Percentiles rank a stretch among this genome's conserved stretches.
Conservation (phyloP, 2,797 vertebrate species). For the Macropodus opercularis region DNA sequence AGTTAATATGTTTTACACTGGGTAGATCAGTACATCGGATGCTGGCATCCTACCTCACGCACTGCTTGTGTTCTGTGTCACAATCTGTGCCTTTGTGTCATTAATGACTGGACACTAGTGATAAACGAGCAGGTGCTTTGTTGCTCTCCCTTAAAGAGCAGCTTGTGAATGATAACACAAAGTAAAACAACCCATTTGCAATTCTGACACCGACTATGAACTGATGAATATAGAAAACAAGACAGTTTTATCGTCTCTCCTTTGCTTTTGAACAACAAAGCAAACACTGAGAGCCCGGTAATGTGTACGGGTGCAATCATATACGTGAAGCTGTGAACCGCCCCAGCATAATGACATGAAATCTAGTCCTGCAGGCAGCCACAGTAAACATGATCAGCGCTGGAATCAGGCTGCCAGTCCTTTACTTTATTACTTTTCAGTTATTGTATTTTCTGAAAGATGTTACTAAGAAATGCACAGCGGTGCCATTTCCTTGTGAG, state of each 20-base stretch:
- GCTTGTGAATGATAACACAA: not conserved
- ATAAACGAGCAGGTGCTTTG: not conserved
- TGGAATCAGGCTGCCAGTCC: not conserved
- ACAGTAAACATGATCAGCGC: not conserved
- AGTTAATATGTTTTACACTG: not conserved
- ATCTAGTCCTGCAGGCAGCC: slow-evolving; percentile 13
- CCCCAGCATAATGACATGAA: slow-evolving; percentile 12
- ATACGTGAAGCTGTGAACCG: not conserved
- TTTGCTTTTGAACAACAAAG: not conserved
- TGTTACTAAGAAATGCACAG: not conserved
- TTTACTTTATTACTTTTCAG: not conserved
- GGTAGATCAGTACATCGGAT: no score
- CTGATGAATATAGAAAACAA: not conserved
- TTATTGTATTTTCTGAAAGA: not conserved
- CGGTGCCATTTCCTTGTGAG: not conserved
- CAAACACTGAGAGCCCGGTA: not conserved
- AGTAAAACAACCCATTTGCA: not conserved
- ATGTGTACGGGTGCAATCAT: slow-evolving; percentile 5
- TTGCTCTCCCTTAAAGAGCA: not conserved
- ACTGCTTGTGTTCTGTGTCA: not conserved
- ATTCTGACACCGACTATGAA: not conserved
- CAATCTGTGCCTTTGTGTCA: not conserved
- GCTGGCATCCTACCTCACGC: not conserved
- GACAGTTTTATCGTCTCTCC: not conserved
- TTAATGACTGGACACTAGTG: not conserved